Evolutionary conservation across 2,797 vertebrate species (phyloP).

Genomic region (Cyprinodon diabolis): DNA sequence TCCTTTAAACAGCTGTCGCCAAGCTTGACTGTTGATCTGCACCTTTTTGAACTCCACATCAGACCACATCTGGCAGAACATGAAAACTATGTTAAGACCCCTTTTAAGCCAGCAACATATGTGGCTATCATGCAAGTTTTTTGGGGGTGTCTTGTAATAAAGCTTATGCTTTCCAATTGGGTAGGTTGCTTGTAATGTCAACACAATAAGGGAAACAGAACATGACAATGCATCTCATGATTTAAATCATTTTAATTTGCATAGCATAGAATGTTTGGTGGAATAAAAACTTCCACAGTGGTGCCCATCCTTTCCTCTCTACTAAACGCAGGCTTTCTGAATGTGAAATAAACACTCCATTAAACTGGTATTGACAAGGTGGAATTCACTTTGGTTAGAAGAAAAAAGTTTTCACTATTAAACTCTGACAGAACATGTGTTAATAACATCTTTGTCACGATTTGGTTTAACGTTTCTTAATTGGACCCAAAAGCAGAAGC

Average conservation of each 20-base stretch:
- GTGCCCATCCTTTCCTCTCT: constrained; percentile 35
- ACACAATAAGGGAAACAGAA: background rate
- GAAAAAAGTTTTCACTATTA: constrained; percentile 16
- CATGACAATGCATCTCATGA: constrained; percentile 11
- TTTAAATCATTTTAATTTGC: constrained; percentile 31
- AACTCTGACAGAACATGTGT: constrained; percentile 13
- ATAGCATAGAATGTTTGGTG: constrained; percentile 21
- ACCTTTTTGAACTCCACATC: constrained; percentile 21
- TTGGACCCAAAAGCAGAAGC: too few species aligned
- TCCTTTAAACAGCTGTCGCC: constrained; percentile 29
- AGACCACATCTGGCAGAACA: constrained; percentile 13
- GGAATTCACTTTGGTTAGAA: constrained; percentile 23
- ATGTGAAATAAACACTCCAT: constrained; percentile 40
- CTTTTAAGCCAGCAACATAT: constrained; percentile 23
- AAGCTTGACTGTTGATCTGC: constrained; percentile 26
- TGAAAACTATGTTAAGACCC: constrained; percentile 2
- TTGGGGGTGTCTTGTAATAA: background rate
- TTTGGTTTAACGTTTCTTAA: too few species aligned
- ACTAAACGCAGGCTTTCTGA: constrained; percentile 48
- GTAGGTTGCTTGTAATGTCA: constrained; percentile 12
- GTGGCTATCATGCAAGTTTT: constrained; percentile 1
- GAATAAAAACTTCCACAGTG: constrained; percentile 32
- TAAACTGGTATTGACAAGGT: constrained; percentile 47
- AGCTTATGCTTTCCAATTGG: background rate
- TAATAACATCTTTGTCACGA: background rate